Percentiles rank a stretch among this genome's conserved stretches.
Conservation (phyloP, 2,113 vertebrate species). For the Axis porcinus region DNA sequence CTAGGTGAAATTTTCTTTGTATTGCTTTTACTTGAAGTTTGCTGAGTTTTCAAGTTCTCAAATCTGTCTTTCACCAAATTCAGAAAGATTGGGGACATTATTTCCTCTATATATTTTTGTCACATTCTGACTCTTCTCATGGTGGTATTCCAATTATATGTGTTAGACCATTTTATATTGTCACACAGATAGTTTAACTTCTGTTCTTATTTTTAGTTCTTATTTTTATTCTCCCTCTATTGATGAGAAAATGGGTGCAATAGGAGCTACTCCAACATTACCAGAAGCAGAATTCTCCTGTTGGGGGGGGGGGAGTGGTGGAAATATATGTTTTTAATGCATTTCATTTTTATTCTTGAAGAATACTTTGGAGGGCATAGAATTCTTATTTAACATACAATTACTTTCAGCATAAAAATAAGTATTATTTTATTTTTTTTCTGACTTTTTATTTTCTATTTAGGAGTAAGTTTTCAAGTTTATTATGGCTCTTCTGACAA, state of each 20-base stretch:
- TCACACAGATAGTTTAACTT: background rate
- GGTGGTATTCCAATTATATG: background rate
- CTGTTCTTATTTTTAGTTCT: background rate
- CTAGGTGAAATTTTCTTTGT: background rate
- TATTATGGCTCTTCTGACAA: background rate
- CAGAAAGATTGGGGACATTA: background rate
- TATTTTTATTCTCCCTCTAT: background rate
- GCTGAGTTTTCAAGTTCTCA: background rate
- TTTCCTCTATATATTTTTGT: background rate
- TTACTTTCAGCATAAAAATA: background rate
- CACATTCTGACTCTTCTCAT: background rate
- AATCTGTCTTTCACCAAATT: background rate
- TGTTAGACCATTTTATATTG: background rate
- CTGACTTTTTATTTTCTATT: background rate
- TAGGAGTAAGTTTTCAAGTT: background rate
- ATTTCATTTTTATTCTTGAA: background rate
- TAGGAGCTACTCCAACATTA: background rate
- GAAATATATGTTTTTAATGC: background rate
- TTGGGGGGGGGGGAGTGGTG: rapidly evolving
- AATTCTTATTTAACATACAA: background rate
- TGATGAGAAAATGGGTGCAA: background rate
- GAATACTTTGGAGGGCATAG: background rate
- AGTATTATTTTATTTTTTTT: background rate
- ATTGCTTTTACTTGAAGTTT: background rate
- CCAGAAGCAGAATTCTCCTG: background rate